Conservation (phyloP, 2,113 vertebrate species). For the Petromus typicus region DNA sequence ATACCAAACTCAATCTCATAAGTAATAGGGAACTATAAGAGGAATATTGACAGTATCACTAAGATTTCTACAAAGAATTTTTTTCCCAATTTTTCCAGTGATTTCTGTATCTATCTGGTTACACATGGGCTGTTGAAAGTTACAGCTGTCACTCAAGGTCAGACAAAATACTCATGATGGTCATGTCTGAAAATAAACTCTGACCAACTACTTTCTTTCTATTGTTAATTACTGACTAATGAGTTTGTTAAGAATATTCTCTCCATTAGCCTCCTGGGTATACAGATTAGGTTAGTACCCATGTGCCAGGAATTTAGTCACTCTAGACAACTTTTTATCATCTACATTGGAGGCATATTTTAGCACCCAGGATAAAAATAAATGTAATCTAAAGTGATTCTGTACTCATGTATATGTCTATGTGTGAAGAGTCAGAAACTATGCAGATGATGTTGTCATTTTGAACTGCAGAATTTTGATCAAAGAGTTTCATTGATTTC, state of each 20-base stretch:
- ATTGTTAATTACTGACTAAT: neutral
- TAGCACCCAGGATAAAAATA: conserved; percentile 46
- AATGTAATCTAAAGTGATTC: conserved; percentile 39
- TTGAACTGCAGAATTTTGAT: neutral
- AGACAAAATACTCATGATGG: conserved; percentile 37
- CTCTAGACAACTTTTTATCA: neutral
- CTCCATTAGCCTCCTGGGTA: neutral
- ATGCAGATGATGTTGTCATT: neutral
- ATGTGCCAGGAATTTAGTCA: neutral
- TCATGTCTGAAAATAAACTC: neutral
- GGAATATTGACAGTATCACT: neutral
- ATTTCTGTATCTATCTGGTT: neutral
- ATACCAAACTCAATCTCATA: neutral
- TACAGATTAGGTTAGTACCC: neutral
- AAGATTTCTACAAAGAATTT: neutral
- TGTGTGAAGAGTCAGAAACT: neutral
- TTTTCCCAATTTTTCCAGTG: neutral
- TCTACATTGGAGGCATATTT: conserved; percentile 5
- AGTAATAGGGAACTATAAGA: neutral
- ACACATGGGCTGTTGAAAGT: neutral
- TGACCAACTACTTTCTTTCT: neutral
- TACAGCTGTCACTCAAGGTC: conserved; percentile 2
- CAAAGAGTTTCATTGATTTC: neutral
- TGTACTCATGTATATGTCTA: neutral
- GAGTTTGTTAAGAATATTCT: conserved; percentile 7